Base-by-base conservation (phyloP, 2,113 vertebrate genomes). In the Colistium nudipinnis region DNA sequence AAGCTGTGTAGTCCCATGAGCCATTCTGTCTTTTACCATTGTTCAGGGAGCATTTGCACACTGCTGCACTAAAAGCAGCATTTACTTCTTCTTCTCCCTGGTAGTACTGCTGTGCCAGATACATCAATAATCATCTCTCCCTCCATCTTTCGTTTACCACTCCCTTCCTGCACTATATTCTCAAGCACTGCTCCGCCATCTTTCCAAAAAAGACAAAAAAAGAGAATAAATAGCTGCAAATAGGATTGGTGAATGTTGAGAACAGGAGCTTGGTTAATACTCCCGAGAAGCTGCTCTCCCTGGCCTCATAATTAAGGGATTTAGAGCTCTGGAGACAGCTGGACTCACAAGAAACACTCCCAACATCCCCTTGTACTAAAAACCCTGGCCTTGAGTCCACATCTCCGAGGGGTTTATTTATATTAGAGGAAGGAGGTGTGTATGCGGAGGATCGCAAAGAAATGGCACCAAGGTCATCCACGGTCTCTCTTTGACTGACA, bases 241-340 rank as follows among this genome's bases (percentile, higher is more conserved):
- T 80, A 68, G 67, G 76, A 79, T 65, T 66, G 78, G 74, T 53
- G 75, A 75, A 62, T 63, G 68, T 81, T 74, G 63, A 77, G 74
- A 90, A 78, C 65, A 84, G 66, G 47, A 79, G 63, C 68, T 71
- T 45, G 69, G 78, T 85, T 80, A 87, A 73, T 52, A 64, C 65
- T 86, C 84, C 76, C 67, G 4, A 36, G 78, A 85, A 88, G 74
- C 74, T 57, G 47, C 44, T 74, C 65, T 83, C 71, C 51, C 61
- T 47, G 74, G 81, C 73, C 80, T 88, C 75, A 70, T 91, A 84
- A 91, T 92, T 85, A 91, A 87, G 62, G 86, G 85, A 86, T 88
- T 88, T 88, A 78, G 84, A 81, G 78, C 79, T 82, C 81, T 69
- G 72, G 71, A 76, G 87, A 86, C 86, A 86, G 68, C 74, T 80